Evolutionary conservation across 2,113 vertebrate species (phyloP).

Genomic region (Hystrix cristata): DNA sequence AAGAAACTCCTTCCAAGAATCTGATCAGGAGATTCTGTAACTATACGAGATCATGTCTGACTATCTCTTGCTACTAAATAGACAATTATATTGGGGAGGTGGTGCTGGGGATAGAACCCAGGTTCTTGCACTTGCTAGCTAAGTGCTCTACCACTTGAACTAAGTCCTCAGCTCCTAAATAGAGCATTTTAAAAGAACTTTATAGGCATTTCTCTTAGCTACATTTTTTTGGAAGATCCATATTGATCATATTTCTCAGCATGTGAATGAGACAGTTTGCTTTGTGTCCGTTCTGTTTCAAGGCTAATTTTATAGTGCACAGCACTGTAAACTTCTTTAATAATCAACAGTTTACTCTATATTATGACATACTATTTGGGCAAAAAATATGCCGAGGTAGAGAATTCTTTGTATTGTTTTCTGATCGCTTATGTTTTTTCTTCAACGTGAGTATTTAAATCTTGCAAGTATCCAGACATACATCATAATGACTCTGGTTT

Average conservation of each 20-base stretch:
- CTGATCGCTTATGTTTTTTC: slow-evolving; percentile 31
- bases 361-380: neutral
- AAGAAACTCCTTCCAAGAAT: neutral
- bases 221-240: neutral
- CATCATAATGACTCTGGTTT: neutral
- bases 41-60: neutral
- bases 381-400: neutral
- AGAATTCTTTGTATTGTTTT: neutral
- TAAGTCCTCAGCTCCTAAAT: neutral
- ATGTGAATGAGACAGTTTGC: neutral
- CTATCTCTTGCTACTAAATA: neutral
- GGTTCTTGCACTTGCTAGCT: too few species aligned
- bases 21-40: neutral
- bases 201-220: neutral
- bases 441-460: slow-evolving; percentile 39
- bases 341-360: neutral
- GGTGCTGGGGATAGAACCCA: too few species aligned
- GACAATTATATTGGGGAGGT: neutral
- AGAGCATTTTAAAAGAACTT: neutral
- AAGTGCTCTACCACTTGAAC: too few species aligned
- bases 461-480: neutral
- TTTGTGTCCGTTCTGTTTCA: slow-evolving; percentile 19
- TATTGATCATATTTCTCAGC: neutral
- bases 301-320: slow-evolving; percentile 11
- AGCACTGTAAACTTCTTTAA: neutral